These are phyloP conservation scores for Anarrhichthys ocellatus DNA, from an alignment of 2,113 vertebrate species.

Conservation along the genomic window DNA sequence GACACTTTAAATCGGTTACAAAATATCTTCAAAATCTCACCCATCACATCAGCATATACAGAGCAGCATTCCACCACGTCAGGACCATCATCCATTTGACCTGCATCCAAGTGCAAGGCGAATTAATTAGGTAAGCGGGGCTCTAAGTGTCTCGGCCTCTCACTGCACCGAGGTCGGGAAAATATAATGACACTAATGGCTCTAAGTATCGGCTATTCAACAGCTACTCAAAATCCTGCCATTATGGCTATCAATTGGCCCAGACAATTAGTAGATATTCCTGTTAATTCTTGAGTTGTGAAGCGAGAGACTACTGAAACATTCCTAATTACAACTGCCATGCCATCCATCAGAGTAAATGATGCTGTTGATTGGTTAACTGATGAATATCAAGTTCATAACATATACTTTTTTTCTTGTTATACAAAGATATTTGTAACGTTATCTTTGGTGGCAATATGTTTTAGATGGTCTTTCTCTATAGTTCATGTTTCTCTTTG, in stretches of 20 bases:
- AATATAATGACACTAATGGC: conserved; percentile 46
- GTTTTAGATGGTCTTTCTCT: background rate
- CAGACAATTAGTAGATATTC: background rate
- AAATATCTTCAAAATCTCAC: background rate
- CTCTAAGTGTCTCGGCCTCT: conserved; percentile 41
- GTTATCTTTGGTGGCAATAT: background rate
- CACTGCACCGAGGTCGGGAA: conserved; percentile 27
- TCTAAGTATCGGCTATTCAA: conserved; percentile 49
- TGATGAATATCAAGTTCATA: background rate
- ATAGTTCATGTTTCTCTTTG: background rate
- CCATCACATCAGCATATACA: too few species aligned
- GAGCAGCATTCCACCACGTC: background rate
- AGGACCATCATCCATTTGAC: conserved; percentile 8
- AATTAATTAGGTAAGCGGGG: conserved; percentile 50
- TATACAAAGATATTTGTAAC: background rate
- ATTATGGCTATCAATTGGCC: background rate
- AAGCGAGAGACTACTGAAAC: background rate
- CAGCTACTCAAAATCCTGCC: conserved; percentile 19
- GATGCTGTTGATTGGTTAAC: background rate
- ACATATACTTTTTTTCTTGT: background rate
- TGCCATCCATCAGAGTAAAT: background rate
- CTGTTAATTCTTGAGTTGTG: background rate
- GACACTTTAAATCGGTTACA: background rate
- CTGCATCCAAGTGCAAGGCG: background rate
- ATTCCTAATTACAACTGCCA: background rate